Base-by-base conservation (phyloP, 2,797 vertebrate species). In the Sebastolobus alascanus region DNA sequence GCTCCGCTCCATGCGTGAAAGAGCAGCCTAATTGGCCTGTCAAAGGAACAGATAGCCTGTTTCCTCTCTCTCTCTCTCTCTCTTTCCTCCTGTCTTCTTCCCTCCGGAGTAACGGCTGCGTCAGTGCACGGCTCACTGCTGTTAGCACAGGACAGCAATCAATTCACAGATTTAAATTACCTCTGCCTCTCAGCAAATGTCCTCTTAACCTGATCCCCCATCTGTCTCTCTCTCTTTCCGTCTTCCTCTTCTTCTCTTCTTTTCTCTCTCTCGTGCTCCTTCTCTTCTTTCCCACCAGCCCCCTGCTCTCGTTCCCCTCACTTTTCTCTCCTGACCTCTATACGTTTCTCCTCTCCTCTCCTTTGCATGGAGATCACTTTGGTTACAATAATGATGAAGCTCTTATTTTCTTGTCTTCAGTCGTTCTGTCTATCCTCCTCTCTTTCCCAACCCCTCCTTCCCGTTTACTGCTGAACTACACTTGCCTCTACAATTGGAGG, bases 121-220 rank as follows among this genome's bases (percentile, higher is more conserved):
- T 72, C 69, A 38, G 82, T 54, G 54, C 67, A 74, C 67, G 75
- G 87, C 86, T 73, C 83, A 73, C 50, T 54, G 40, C 89, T 79
- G 80, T 79, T 81, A 89, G 83, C 80, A 63, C 63, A 63, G 88
- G 67, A 84, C 85, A 79, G 83, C 88, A 92, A 92, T 94, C 92
- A 87, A 92, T 93, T 93, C 82, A 79, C 81, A 89, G 92, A 88
- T 91, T 94, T 89, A 91, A 92, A 94, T 93, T 85, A 93, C 92
- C 89, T 81, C 61, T 64, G 70, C 86, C 85, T 87, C 79, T 80
- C 77, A 75, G 84, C 84, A 86, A 81, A 90, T 81, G 87, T 84
- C 88, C 87, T 87, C 77, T 82, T 68, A 74, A 88, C 82, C 66
- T 77, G 79, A 87, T 83, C 79, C 84, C 22, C 83, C 77, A 80